Evolutionary conservation across 2,113 vertebrate species (phyloP), one percentile per base, ranked within the genome.

Genomic region (Etheostoma cragini): DNA sequence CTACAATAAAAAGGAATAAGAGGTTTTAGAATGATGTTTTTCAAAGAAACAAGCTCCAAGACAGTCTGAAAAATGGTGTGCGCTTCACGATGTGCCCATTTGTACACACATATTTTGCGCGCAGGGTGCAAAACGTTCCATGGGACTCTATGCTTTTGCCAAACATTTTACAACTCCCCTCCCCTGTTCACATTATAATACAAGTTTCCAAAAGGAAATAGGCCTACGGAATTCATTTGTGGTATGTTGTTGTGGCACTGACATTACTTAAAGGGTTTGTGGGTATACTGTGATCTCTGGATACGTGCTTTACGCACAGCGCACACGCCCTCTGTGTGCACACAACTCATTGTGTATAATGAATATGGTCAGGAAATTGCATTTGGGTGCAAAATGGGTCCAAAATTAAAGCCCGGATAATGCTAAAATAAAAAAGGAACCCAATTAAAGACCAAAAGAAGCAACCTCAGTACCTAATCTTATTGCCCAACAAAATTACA

Each of bases 281-380:
- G 68, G 83, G 19, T 17, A 21, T 17, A 11, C 12, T 42, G 6
- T 46, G 61, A 30, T 67, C 52, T 38, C 6, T 46, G 72, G 64
- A 64, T 61, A 16, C 82, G 64, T 57, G 76, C 61, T 83, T 85
- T 84, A 88, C 88, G 85, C 90, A 82, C 81, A 24, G 38, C 24
- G 75, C 84, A 38, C 76, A 56, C 80, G 15, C 57, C 64, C 26
- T 78, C 65, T 1, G 38, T 10, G 26, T 8, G 42, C 60, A 16
- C 45, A 5, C 38, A 78, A 10, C 3, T 57, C 19, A 6, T 61
- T 63, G 64, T 63, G 64, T 65, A 61, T 30, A 83, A 69, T 81
- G 19, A 76, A 86, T 84, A 49, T 64, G 17, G 70, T 26, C 30
- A 30, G 24, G 68, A 38, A 76, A 76, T 56, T 68, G 0, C 1